Evolutionary conservation across 2,113 vertebrate genomes (phyloP).

Genomic region (Centropus unirufus): DNA sequence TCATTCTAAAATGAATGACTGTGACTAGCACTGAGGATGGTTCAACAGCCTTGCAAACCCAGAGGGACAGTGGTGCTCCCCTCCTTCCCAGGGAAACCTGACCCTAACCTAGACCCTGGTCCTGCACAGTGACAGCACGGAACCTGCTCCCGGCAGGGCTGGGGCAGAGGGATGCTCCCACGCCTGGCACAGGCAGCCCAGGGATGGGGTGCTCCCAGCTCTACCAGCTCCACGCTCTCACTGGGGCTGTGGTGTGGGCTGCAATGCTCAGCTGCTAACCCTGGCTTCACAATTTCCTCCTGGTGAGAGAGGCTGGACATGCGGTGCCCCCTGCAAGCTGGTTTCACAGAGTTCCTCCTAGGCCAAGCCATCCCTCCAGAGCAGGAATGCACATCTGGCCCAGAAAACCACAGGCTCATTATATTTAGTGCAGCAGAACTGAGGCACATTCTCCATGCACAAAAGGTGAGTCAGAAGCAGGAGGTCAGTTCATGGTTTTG

Average conservation of each 20-base stretch:
- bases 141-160: not conserved
- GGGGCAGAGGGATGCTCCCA: no score
- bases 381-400: not conserved
- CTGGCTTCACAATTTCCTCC: not conserved
- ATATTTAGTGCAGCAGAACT: not conserved
- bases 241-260: not conserved
- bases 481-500: fast-evolving
- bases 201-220: fast-evolving
- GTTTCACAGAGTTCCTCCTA: not conserved
- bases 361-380: not conserved
- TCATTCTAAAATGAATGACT: no score
- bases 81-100: not conserved
- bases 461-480: not conserved
- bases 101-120: not conserved
- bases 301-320: not conserved
- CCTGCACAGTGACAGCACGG: not conserved
- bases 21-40: not conserved
- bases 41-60: not conserved
- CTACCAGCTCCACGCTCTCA: not conserved
- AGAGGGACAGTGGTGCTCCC: not conserved
- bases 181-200: not conserved
- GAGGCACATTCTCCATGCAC: not conserved
- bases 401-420: not conserved
- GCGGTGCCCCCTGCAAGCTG: fast-evolving
- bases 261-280: not conserved